Conservation (phyloP, 2,888 invertebrate species). For the Trichopoda pennipes region DNA sequence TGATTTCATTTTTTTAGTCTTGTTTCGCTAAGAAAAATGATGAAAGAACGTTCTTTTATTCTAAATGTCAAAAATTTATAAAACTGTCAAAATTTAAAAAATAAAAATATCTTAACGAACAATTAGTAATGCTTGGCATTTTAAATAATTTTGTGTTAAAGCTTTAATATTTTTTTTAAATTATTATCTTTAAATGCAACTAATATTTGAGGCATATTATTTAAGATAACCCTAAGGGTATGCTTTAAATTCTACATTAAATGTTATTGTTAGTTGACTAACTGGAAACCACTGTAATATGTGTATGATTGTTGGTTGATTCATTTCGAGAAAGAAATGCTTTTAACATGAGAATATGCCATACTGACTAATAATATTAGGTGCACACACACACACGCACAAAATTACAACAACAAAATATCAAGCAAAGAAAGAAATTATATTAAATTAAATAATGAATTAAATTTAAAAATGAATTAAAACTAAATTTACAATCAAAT, state of each 20-base stretch:
- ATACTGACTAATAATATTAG: conserved; percentile 27
- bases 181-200: not conserved
- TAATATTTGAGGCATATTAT: not conserved
- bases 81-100: no score
- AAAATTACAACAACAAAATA: conserved; percentile 62
- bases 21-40: no score
- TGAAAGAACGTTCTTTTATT: no score
- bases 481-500: conserved; percentile 10
- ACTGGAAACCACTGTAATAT: conserved; percentile 19
- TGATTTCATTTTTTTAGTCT: no score
- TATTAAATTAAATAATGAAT: conserved; percentile 16
- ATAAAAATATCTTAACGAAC: no score
- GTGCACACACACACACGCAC: conserved; percentile 42
- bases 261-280: conserved; percentile 12
- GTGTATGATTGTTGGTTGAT: conserved; percentile 11
- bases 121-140: no score
- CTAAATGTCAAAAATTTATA: no score
- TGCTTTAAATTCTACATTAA: conserved; percentile 23
- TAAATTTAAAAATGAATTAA: conserved; percentile 3
- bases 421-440: conserved; percentile 13
- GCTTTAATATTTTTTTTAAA: conserved; percentile 13
- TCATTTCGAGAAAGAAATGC: conserved; percentile 1
- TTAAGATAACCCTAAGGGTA: conserved; percentile 20
- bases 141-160: not conserved
- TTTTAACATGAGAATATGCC: conserved; percentile 12